These are phyloP conservation scores for Pica pica DNA, from an alignment of 2,113 vertebrate genomes.

Conservation along the genomic window DNA sequence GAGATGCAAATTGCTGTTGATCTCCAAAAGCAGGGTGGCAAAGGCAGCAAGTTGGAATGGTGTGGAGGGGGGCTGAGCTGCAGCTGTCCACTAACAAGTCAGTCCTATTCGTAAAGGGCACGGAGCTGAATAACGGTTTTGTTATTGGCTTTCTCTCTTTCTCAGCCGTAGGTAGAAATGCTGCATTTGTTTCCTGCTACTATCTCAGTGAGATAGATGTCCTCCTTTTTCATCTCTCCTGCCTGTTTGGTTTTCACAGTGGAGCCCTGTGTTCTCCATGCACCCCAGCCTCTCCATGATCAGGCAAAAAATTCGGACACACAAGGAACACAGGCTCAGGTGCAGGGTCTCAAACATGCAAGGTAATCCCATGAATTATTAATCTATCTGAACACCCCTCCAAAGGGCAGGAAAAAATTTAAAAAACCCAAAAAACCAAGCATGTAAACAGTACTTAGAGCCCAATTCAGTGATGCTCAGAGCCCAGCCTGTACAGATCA, in stretches of 20 bases:
- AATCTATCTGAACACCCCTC: background rate
- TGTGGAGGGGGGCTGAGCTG: conserved; percentile 6
- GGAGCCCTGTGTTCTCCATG: background rate
- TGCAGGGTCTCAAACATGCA: background rate
- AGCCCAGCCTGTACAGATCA: background rate
- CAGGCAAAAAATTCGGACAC: background rate
- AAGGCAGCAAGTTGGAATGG: conserved; percentile 50
- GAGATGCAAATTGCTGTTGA: conserved; percentile 55
- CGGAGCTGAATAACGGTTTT: conserved; percentile 51
- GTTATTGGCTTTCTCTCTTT: conserved; percentile 31
- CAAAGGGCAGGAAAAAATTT: background rate
- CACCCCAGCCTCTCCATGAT: background rate
- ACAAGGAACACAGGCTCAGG: background rate
- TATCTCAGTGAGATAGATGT: background rate
- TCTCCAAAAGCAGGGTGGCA: conserved; percentile 50
- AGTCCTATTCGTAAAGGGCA: conserved; percentile 45
- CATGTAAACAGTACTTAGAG: background rate
- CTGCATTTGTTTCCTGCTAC: conserved; percentile 23
- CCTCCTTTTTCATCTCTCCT: background rate
- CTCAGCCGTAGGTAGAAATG: conserved; percentile 46
- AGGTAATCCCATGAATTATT: background rate
- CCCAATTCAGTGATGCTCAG: background rate
- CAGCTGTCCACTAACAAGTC: conserved; percentile 60
- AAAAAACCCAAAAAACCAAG: background rate
- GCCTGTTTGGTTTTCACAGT: background rate